Evolutionary conservation across 2,888 invertebrate genomes (phyloP), one percentile per base, ranked within the genome.

Genomic region (Cataglyphis altisquamis): DNA sequence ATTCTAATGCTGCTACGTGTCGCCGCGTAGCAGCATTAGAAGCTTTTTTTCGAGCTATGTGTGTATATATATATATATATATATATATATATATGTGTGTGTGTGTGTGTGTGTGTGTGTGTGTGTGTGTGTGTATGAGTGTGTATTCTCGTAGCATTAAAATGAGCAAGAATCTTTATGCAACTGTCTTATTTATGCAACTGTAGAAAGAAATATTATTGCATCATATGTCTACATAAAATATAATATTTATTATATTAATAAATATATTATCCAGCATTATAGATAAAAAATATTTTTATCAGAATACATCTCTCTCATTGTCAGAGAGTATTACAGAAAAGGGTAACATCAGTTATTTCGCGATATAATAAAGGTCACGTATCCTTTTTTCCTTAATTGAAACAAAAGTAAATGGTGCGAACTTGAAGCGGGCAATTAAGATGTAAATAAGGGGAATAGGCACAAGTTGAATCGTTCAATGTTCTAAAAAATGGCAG

Each of bases 401-500:
- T 67, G 21, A 25, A 64, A 9, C 12, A n/a, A 32, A 55, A 29
- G 29, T 39, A 52, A 12, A 66, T 66, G 55, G 25, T 32, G 55
- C 15, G 48, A 29, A n/a, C 32, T 36, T 72, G 21, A 39, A 18
- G 18, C n/a, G 45, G 10, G n/a, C 8, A 80, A 60, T 68, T 60
- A 80, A 82, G 57, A 78, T 77, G 86, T 63, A 77, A 84, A 73
- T 66, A 52, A 25, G 41, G 55, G 57, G 83, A 82, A 55, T 45
- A 67, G 41, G n/a, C 18, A n/a, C 29, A 15, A n/a, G 48, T n/a
- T 18, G 41, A 29, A 70, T 85, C 70, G 85, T 63, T 85, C 57
- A 86, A 86, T 88, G 21, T 77, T 67, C 64, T 68, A 78, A 82
- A 87, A 82, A 89, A 72, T 82, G 68, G 57, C 72, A 25, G 45